phyloP scores from a whole-genome alignment of 2,888 invertebrate species.

The Lacanobia oleracea region DNA sequence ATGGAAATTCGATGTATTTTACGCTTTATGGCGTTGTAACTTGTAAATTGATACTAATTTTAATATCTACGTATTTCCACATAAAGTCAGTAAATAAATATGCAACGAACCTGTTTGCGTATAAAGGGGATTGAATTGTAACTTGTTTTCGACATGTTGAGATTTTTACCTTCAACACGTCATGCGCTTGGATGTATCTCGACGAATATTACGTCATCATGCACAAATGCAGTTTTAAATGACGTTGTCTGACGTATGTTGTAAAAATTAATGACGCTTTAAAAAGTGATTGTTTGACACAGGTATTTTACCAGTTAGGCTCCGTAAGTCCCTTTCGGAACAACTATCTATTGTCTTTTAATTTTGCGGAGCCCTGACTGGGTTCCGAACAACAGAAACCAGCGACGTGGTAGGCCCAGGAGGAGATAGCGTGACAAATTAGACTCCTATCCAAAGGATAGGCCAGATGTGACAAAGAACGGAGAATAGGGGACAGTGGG shows the following conservation, averaged over 20 bases:
- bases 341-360: too few species aligned
- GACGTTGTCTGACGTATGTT: conserved; percentile 14
- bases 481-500: too few species aligned
- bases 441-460: too few species aligned
- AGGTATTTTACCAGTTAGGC: too few species aligned
- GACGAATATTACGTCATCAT: conserved; percentile 43
- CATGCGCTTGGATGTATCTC: conserved; percentile 26
- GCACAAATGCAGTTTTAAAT: conserved; percentile 16
- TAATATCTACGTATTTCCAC: conserved; percentile 55
- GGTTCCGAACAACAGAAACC: too few species aligned
- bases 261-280: conserved; percentile 2
- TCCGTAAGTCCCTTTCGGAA: too few species aligned
- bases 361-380: too few species aligned
- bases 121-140: conserved; percentile 37
- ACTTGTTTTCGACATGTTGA: conserved; percentile 48
- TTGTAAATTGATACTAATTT: conserved; percentile 58
- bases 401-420: too few species aligned
- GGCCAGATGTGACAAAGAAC: too few species aligned
- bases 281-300: neutral
- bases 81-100: conserved; percentile 45
- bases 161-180: conserved; percentile 30
- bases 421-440: too few species aligned
- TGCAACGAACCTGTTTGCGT: conserved; percentile 56
- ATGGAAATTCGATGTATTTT: conserved; percentile 46
- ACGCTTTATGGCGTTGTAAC: conserved; percentile 55